phyloP scores from a whole-genome alignment of 2,888 invertebrate genomes.

The Timema podura region DNA sequence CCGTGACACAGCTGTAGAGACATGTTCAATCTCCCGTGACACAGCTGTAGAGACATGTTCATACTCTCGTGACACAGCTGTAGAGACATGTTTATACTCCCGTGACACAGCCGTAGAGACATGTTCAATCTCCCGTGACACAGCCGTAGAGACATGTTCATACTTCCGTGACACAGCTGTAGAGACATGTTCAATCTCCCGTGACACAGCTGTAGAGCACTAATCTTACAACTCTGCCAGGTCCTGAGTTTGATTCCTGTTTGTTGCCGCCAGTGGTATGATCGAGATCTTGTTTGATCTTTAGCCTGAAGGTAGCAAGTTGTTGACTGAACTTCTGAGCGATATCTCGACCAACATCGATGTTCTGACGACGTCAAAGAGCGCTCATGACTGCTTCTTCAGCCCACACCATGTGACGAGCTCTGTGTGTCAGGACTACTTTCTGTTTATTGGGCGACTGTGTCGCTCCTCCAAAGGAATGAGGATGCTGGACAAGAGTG shows the following conservation, averaged over 20 bases:
- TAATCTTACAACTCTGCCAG: too few species aligned
- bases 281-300: background rate
- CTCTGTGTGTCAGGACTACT: constrained; percentile 92
- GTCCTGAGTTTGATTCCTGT: background rate
- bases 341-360: constrained; percentile 74
- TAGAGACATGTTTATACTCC: too few species aligned
- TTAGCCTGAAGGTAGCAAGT: constrained; percentile 62
- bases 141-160: too few species aligned
- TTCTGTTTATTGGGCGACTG: constrained; percentile 85
- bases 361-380: constrained; percentile 66
- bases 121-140: too few species aligned
- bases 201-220: too few species aligned
- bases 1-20: too few species aligned
- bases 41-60: too few species aligned
- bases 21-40: too few species aligned
- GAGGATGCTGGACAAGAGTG: constrained; percentile 64
- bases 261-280: background rate
- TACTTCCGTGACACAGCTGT: too few species aligned
- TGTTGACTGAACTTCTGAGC: constrained; percentile 71
- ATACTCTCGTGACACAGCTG: too few species aligned
- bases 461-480: constrained; percentile 42
- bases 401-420: constrained; percentile 84
- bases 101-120: too few species aligned
- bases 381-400: constrained; percentile 81
- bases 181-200: too few species aligned